Base-by-base conservation (phyloP, 2,888 invertebrate genomes). In the Rhodophaea formosa region DNA sequence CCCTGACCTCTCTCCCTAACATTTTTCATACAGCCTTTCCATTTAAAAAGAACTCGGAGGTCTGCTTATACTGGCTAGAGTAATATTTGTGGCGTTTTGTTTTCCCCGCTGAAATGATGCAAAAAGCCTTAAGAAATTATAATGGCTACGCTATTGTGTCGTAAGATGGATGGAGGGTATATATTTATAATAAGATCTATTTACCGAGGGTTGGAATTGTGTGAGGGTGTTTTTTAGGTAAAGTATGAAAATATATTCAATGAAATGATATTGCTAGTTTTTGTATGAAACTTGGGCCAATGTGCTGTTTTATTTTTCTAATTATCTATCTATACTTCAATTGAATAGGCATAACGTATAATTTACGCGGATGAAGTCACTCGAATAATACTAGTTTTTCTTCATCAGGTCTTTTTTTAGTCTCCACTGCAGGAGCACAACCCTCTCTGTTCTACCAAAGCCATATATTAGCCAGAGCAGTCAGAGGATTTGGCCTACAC, bases 91-190 rank as follows among this genome's bases (percentile, higher is more conserved):
- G 58, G 65, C 70, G 73, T 80, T 80, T 79, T 81, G 82, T 79
- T 75, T 74, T 69, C 68, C 68, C 67, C 53, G 70, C 66, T 73
- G 79, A 82, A 82, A 82, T 81, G 83, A 77, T 72, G 82, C 80
- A 82, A 81, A 80, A 81, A 80, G 80, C 71, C 68, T 68, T 68
- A 72, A 77, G 75, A 77, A 72, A 76, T 76, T 69, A 71, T 66
- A 65, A 64, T 60, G 63, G 23, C 55, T 54, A 58, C 57, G 52
- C 59, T 51, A 59, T 56, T 62, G 62, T 60, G 58, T 58, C 65
- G 58, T 62, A 69, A 74, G 76, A 74, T 72, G 72, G 70, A 75
- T 74, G 67, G 70, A 49, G 56, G 64, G 67, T 45, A 45, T 45
- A 2, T 45, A 23, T 45, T 45, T 23, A n/a, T 16, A 15, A 45